Evolutionary conservation across 2,888 invertebrate genomes (phyloP), one percentile per base, ranked within the genome.

Genomic region (Iphiclides podalirius): DNA sequence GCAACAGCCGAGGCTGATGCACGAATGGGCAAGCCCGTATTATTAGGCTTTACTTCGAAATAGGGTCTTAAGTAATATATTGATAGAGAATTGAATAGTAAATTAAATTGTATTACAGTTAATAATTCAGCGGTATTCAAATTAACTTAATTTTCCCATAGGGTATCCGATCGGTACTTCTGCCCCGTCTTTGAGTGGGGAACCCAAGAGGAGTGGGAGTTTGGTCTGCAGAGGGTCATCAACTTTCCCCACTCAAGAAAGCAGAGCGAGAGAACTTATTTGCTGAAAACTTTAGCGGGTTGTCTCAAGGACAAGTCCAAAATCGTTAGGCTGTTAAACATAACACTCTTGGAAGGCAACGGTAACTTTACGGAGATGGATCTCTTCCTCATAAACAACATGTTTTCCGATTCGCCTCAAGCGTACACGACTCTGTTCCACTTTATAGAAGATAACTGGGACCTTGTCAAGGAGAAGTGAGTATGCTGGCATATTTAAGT

Each of bases 141-240:
- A n/a, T n/a, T 20, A 20, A 20, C 6, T 20, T 20, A 4, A 20
- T 20, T 20, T 20, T 20, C 20, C 6, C 48, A 20, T 72, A 95
- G 95, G 4, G 92, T 95, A 40, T 90, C 93, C 12, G 94, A 93
- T 73, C 92, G 93, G 66, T 94, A 91, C 72, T 91, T 95, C 54
- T 95, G 95, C 54, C 94, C 95, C 0, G 94, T 95, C 0, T 95
- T 95, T 75, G 93, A 93, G 76, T 95, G 94, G 93, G 95, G 95
- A 0, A 92, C 93, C 0, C 89, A 90, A 59, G 92, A 94, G 36
- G 95, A 95, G 72, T 96, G 95, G 95, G 92, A 95, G 56, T 95
- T 95, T 60, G 95, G 95, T 26, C 85, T 96, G 0, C 91, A 95
- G 56, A 89, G 95, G 7, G 92, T 95, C 0, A 92, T 94, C 41